Percentiles rank a stretch among this genome's conserved stretches.
Conservation (phyloP, 2,797 vertebrate genomes). For the Enteromius mattozi region DNA sequence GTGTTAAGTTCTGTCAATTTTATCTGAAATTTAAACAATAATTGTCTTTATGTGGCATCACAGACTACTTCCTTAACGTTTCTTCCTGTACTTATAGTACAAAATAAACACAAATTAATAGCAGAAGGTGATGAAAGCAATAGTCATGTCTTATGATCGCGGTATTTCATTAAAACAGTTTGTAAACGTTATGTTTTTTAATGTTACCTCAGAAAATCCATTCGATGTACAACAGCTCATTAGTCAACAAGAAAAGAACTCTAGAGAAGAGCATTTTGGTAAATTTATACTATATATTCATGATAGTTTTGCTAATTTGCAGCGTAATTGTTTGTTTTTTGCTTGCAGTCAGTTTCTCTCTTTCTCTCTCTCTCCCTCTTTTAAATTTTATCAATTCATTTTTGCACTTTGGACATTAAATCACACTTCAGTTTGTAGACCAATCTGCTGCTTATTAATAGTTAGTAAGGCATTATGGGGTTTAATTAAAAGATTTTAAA, state of each 20-base stretch:
- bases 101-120: neutral
- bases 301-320: neutral
- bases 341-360: no score
- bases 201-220: neutral
- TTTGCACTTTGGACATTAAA: no score
- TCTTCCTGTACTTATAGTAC: neutral
- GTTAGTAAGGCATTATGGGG: neutral
- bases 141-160: neutral
- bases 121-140: neutral
- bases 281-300: neutral
- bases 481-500: neutral
- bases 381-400: no score
- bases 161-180: neutral
- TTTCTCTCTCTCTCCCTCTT: no score
- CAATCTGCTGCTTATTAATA: neutral
- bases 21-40: neutral
- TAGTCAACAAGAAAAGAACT: neutral
- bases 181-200: neutral
- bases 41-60: neutral
- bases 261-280: neutral
- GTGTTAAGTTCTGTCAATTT: neutral
- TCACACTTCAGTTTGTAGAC: no score
- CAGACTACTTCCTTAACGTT: neutral
- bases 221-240: neutral
- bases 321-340: neutral